Conservation (phyloP, 2,113 vertebrate species). For the Dicaeum eximium region DNA sequence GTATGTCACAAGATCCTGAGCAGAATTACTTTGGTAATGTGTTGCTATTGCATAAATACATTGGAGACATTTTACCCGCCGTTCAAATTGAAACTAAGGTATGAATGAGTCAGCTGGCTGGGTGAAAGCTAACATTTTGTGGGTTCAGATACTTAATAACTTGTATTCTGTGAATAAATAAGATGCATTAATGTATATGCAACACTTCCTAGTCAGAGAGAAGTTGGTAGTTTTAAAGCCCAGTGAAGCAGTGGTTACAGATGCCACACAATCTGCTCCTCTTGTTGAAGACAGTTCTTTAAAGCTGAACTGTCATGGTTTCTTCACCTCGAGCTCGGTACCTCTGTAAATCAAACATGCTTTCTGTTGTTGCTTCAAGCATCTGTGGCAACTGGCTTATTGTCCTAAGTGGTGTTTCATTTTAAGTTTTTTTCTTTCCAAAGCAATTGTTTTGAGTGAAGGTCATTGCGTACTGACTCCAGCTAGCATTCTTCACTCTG, state of each 20-base stretch:
- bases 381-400: neutral
- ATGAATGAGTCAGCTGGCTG: neutral
- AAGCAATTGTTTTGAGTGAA: neutral
- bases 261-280: neutral
- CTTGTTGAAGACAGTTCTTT: neutral
- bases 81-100: neutral
- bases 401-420: neutral
- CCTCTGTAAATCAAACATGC: accelerated
- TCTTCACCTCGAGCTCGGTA: neutral
- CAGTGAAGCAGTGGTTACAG: neutral
- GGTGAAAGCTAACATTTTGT: neutral
- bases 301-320: neutral
- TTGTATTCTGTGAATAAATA: neutral
- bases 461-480: neutral
- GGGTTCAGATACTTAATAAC: neutral
- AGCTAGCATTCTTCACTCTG: neutral
- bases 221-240: neutral
- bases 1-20: neutral
- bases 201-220: neutral
- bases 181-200: neutral
- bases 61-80: neutral
- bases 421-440: neutral
- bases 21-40: neutral
- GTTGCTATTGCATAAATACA: neutral
- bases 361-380: neutral